phyloP scores from a whole-genome alignment of 2,797 vertebrate genomes.

The Sparus aurata region DNA sequence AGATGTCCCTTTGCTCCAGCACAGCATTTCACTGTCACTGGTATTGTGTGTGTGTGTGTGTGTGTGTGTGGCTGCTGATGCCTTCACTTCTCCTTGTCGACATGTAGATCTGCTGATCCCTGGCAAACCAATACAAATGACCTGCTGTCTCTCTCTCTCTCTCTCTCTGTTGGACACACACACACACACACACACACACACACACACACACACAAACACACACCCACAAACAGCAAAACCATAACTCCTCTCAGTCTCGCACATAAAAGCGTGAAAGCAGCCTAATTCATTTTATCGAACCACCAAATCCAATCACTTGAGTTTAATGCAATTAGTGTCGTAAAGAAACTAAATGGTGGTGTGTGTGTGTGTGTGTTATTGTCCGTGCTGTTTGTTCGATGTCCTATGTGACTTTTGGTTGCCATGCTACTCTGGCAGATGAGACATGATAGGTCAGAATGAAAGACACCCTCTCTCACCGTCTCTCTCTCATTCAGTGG shows the following conservation, averaged over 20 bases:
- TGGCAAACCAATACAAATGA: conserved; percentile 70
- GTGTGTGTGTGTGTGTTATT: conserved; percentile 21
- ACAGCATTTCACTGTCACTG: conserved; percentile 51
- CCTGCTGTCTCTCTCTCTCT: conserved; percentile 22
- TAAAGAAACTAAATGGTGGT: conserved; percentile 2
- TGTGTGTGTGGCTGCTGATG: conserved; percentile 50
- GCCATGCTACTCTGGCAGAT: conserved; percentile 4
- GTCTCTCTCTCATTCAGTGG: conserved; percentile 1
- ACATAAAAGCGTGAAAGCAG: conserved; percentile 2
- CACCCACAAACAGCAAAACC: conserved; percentile 11
- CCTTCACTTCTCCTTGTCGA: conserved; percentile 64
- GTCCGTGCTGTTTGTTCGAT: conserved; percentile 17
- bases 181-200: conserved; percentile 11
- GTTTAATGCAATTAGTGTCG: conserved; percentile 13
- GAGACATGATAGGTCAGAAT: conserved; percentile 19
- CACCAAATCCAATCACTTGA: conserved; percentile 19
- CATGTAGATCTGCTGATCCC: conserved; percentile 63
- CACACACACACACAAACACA: conserved; percentile 15
- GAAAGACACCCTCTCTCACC: conserved; percentile 11
- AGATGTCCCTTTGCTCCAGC: conserved; percentile 62
- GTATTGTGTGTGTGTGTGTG: conserved; percentile 38
- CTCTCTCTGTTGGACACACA: too few relatives aligned
- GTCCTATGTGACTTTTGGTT: conserved; percentile 25
- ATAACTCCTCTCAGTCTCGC: neutral
- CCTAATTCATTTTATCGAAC: conserved; percentile 13